phyloP scores from a whole-genome alignment of 1,140 invertebrate genomes.

The Psix sp. region DNA sequence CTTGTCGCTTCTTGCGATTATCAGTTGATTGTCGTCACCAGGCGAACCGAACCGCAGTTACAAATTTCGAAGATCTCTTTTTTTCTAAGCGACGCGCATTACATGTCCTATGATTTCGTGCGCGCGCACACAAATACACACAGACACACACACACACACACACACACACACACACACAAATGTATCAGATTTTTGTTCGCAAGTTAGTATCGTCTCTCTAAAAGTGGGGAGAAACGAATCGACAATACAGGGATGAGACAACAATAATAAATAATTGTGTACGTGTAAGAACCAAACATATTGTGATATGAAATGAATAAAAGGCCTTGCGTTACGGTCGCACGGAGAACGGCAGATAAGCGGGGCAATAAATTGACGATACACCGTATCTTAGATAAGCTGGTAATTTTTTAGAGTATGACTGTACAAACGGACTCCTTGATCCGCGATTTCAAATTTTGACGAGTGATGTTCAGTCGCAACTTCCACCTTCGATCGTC shows the following conservation, averaged over 20 bases:
- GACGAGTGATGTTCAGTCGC: conserved; percentile 2
- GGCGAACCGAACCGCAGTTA: no score
- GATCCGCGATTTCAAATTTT: conserved; percentile 25
- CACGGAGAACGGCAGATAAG: conserved; percentile 47
- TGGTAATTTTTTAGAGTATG: conserved; percentile 38
- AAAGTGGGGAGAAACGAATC: conserved; percentile 58
- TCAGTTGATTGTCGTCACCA: no score
- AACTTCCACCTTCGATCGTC: no score
- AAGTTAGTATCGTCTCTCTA: conserved; percentile 26
- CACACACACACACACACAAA: no score
- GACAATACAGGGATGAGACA: conserved; percentile 78
- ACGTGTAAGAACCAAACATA: conserved; percentile 72
- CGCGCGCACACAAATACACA: no score
- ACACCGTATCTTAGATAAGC: conserved; percentile 39
- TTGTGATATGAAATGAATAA: conserved; percentile 73
- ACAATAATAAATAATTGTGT: conserved; percentile 75
- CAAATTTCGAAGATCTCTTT: no score
- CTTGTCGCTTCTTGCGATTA: no score
- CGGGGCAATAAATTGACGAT: conserved; percentile 42
- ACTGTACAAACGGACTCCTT: conserved; percentile 14
- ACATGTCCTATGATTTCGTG: no score
- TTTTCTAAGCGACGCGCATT: no score
- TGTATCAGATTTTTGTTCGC: conserved; percentile 41
- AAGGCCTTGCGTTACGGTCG: conserved; percentile 47
- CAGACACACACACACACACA: no score